These are phyloP conservation scores for Gyps fulvus DNA, from an alignment of 2,113 vertebrate species.

Conservation along the genomic window DNA sequence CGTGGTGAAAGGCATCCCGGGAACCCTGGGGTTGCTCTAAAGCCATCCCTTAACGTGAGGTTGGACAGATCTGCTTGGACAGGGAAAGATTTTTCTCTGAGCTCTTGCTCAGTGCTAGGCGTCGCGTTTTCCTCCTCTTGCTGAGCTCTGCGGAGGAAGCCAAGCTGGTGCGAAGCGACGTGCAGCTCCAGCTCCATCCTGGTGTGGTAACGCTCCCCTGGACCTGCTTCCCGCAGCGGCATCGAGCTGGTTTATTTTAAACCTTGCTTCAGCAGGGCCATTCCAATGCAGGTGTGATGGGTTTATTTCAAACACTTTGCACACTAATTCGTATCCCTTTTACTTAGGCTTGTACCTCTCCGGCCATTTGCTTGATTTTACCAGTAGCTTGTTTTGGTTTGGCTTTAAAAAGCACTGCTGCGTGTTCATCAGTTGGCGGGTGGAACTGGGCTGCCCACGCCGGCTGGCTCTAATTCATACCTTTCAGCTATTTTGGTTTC, in stretches of 20 bases:
- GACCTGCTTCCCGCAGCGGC: not conserved
- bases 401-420: not conserved
- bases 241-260: not conserved
- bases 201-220: not conserved
- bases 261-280: not conserved
- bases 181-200: not conserved
- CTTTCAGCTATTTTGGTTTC: slow-evolving; percentile 45
- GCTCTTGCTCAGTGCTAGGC: not conserved
- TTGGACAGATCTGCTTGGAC: not conserved
- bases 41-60: rapidly evolving
- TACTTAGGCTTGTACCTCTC: not conserved
- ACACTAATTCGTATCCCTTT: not conserved
- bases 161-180: rapidly evolving
- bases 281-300: slow-evolving; percentile 30
- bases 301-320: not conserved
- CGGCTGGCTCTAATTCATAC: slow-evolving; percentile 34
- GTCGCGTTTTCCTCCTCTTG: not conserved
- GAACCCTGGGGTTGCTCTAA: not conserved
- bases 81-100: not conserved
- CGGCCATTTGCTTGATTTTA: slow-evolving; percentile 6
- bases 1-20: not conserved
- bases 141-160: not conserved
- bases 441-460: slow-evolving; percentile 26
- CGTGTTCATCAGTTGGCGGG: not conserved
- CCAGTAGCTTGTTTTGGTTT: slow-evolving; percentile 22